Evolutionary conservation across 2,113 vertebrate genomes (phyloP).

Genomic region (Cyphomyrus plagiostoma): DNA sequence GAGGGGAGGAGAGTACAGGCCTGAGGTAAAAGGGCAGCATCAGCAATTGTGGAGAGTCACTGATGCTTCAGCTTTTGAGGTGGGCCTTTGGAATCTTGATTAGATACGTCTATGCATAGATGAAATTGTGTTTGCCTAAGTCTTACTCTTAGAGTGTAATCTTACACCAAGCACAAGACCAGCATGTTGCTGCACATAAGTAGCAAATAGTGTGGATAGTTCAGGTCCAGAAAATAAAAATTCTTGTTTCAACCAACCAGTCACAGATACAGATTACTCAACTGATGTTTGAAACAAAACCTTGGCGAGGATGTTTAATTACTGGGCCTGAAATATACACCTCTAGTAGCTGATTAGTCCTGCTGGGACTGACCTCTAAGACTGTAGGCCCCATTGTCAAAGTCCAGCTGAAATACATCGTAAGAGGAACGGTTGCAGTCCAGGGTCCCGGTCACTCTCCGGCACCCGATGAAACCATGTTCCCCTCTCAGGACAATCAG

Average conservation of each 20-base stretch:
- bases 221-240: neutral
- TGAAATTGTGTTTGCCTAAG: neutral
- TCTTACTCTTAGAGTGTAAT: neutral
- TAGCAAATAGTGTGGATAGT: neutral
- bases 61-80: neutral
- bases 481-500: conserved; percentile 93
- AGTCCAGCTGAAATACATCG: conserved; percentile 90
- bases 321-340: neutral
- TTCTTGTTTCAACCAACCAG: neutral
- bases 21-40: neutral
- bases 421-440: conserved; percentile 93
- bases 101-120: neutral
- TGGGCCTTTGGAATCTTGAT: neutral
- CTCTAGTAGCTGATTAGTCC: neutral
- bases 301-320: neutral
- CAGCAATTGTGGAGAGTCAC: neutral
- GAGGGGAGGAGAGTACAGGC: neutral
- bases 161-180: neutral
- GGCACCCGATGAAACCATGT: conserved; percentile 95
- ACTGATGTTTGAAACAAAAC: neutral
- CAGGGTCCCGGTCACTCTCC: conserved; percentile 90
- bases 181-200: neutral
- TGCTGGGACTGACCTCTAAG: conserved; percentile 73
- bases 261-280: neutral
- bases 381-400: conserved; percentile 85